Conservation (phyloP, 2,797 vertebrate species). For the Parauchenoglanis ngamensis region DNA sequence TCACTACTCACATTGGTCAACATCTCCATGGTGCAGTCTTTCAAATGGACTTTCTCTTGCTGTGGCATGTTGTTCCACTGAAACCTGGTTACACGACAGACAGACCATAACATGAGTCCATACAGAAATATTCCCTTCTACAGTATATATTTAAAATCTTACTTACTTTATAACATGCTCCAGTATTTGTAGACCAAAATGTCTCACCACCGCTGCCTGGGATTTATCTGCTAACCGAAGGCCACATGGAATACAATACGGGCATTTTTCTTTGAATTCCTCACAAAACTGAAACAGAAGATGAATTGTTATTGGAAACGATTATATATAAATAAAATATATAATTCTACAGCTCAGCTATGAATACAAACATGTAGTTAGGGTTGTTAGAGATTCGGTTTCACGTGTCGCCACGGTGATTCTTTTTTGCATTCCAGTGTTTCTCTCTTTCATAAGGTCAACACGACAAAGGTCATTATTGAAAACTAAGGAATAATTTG, state of each 20-base stretch:
- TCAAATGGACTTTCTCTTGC: conserved; percentile 88
- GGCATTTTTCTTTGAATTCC: conserved; percentile 94
- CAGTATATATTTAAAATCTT: not conserved
- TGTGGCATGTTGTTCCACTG: conserved; percentile 93
- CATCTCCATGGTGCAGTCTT: conserved; percentile 92
- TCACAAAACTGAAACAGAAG: conserved; percentile 86
- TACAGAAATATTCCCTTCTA: not conserved
- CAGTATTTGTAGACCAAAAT: conserved; percentile 95
- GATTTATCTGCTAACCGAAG: conserved; percentile 89
- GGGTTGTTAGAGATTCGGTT: not conserved
- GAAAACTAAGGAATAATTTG: not conserved
- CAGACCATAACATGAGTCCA: not conserved
- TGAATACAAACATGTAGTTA: not conserved
- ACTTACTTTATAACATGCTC: conserved; percentile 98
- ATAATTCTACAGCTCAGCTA: not conserved
- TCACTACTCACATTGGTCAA: conserved; percentile 81
- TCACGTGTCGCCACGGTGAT: no score
- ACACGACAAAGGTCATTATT: no score
- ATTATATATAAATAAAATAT: not conserved
- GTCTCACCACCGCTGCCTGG: conserved; percentile 88
- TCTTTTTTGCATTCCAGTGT: not conserved
- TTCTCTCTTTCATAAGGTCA: not conserved
- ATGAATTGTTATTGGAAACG: not conserved
- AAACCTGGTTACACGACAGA: conserved; percentile 73
- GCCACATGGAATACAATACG: conserved; percentile 89